A percentile compares a stretch with the other conserved stretches of the same genome.
phyloP scores from a whole-genome alignment of 1,140 invertebrate genomes.

The Microvelia longipes region DNA sequence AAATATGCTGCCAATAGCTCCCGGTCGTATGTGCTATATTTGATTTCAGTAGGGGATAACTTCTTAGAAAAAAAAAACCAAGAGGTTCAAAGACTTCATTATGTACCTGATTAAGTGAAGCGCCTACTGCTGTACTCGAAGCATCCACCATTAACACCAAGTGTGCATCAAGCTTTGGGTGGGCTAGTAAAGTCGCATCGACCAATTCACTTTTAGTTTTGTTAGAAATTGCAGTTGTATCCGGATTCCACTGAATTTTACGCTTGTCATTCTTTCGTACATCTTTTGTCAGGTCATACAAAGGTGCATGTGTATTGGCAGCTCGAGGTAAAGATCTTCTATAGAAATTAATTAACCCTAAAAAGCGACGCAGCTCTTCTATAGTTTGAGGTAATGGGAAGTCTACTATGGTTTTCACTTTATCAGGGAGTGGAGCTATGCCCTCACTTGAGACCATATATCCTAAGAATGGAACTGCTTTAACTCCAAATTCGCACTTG shows the following conservation, averaged over 20 bases:
- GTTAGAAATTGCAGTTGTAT: background rate
- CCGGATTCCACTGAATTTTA: background rate
- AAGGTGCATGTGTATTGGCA: background rate
- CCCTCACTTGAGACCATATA: slow-evolving; percentile 10
- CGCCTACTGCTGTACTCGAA: slow-evolving; percentile 21
- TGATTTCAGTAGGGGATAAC: slow-evolving; percentile 13
- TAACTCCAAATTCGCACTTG: slow-evolving; percentile 23
- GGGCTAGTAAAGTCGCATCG: slow-evolving; percentile 11
- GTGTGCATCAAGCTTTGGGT: slow-evolving; percentile 16
- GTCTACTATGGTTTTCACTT: background rate
- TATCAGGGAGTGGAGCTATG: background rate
- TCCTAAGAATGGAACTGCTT: no score
- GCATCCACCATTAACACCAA: slow-evolving; percentile 22
- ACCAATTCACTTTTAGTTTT: background rate
- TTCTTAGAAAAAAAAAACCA: slow-evolving; percentile 22
- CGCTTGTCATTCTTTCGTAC: background rate
- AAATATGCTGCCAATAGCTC: slow-evolving; percentile 23
- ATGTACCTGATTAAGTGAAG: slow-evolving; percentile 1
- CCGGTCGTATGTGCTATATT: slow-evolving; percentile 24
- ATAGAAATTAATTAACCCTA: slow-evolving; percentile 3
- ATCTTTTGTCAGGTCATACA: background rate
- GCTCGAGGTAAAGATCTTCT: background rate
- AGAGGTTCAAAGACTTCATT: slow-evolving; percentile 16
- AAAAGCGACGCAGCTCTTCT: background rate
- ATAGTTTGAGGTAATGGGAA: background rate